These are phyloP conservation scores for Probaryconus sp. DNA, from an alignment of 1,140 invertebrate genomes.

Conservation along the genomic window DNA sequence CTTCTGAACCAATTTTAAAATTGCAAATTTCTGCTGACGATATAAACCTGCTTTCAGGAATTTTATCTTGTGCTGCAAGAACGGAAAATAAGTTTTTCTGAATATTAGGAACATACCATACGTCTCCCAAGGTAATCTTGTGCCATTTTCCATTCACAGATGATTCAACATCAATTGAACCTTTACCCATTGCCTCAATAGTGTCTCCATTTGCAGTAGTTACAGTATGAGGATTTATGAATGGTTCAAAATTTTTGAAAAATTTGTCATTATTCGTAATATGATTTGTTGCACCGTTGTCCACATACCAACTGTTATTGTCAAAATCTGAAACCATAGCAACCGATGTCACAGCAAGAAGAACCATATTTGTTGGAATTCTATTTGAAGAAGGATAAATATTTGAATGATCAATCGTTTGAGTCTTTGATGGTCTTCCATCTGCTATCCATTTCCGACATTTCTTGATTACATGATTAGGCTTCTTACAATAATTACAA, in stretches of 20 bases:
- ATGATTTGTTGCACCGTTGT: constrained; percentile 42
- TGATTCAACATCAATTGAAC: constrained; percentile 13
- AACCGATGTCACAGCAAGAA: constrained; percentile 6
- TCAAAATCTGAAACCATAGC: constrained; percentile 8
- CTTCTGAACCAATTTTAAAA: constrained; percentile 5
- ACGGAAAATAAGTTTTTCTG: constrained; percentile 30
- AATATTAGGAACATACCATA: constrained; percentile 24
- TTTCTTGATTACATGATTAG: constrained; percentile 9
- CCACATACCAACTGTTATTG: constrained; percentile 24
- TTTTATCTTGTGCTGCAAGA: constrained; percentile 27
- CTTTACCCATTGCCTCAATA: constrained; percentile 23
- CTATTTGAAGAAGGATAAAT: no score
- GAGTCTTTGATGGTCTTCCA: constrained; percentile 20
- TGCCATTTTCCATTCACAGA: constrained; percentile 10
- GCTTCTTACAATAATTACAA: constrained; percentile 36
- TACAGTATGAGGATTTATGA: constrained; percentile 9
- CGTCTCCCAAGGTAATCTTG: constrained; percentile 11
- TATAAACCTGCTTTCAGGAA: constrained; percentile 1
- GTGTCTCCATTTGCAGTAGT: constrained; percentile 25
- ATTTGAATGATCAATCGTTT: no score
- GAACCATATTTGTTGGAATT: constrained; percentile 14
- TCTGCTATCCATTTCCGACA: constrained; percentile 46
- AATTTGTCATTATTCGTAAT: constrained; percentile 3
- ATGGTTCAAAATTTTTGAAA: constrained; percentile 27
- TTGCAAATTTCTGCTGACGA: constrained; percentile 21